Evolutionary conservation across 2,113 vertebrate species (phyloP).

Genomic region (Eclectus roratus): DNA sequence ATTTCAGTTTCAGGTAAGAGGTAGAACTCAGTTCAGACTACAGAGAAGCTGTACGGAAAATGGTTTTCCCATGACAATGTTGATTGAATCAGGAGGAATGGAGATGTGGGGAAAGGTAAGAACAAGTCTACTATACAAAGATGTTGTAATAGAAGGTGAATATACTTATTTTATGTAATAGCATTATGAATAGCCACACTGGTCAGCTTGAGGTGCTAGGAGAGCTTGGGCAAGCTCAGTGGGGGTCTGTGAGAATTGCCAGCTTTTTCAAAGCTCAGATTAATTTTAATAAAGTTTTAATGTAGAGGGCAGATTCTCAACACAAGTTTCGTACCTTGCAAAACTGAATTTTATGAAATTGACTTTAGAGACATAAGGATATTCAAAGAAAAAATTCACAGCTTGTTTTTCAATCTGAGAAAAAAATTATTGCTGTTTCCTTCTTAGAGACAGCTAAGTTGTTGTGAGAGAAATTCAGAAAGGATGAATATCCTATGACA

Average conservation of each 20-base stretch:
- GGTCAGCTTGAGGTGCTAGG: not conserved
- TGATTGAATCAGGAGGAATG: not conserved
- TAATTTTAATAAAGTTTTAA: not conserved
- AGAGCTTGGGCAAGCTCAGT: not conserved
- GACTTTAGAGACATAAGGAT: not conserved
- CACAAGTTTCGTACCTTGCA: not conserved
- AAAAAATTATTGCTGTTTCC: not conserved
- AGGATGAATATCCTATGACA: not conserved
- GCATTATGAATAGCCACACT: not conserved
- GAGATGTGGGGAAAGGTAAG: not conserved
- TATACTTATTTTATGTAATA: not conserved
- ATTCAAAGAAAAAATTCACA: not conserved
- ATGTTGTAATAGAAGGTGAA: not conserved
- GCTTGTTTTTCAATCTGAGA: not conserved
- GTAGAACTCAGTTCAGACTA: not conserved
- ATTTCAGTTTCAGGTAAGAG: not conserved
- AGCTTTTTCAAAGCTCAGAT: not conserved
- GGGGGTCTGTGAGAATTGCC: not conserved
- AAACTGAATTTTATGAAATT: not conserved
- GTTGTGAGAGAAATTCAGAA: not conserved
- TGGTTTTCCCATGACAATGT: not conserved
- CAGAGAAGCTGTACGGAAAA: not conserved
- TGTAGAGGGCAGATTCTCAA: not conserved
- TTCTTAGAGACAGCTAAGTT: not conserved
- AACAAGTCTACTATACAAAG: not conserved